Percentiles rank a stretch among this genome's conserved stretches.
Conservation (phyloP, 2,888 invertebrate genomes). For the Polia nebulosa region DNA sequence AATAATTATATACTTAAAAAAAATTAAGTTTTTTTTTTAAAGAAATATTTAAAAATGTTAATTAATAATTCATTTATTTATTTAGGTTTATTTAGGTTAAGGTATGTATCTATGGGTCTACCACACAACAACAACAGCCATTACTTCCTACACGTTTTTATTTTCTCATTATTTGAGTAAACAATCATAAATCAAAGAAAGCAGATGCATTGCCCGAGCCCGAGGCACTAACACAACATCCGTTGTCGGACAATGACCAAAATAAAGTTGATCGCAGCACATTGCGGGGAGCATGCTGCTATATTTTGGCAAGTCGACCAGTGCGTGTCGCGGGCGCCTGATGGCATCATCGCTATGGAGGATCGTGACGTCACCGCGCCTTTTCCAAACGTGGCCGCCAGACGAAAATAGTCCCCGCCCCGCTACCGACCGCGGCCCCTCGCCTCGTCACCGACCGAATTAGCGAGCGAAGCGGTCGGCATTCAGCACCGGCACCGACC, state of each 20-base stretch:
- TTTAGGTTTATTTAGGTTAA: no score
- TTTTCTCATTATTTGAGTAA: slow-evolving; percentile 42
- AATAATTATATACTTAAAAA: no score
- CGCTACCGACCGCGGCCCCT: slow-evolving; percentile 84
- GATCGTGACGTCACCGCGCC: slow-evolving; percentile 89
- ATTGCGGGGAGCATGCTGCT: slow-evolving; percentile 81
- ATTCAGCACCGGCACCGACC: slow-evolving; percentile 71
- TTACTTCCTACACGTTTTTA: slow-evolving; percentile 22
- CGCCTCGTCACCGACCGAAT: slow-evolving; percentile 88
- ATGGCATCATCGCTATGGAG: slow-evolving; percentile 90
- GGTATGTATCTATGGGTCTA: no score
- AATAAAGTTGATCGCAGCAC: slow-evolving; percentile 86
- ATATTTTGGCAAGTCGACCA: slow-evolving; percentile 89
- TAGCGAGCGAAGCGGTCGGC: slow-evolving; percentile 80
- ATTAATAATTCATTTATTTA: no score
- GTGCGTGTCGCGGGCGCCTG: slow-evolving; percentile 87
- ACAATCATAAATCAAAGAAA: slow-evolving; percentile 58
- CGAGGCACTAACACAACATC: slow-evolving; percentile 67
- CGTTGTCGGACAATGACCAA: slow-evolving; percentile 84
- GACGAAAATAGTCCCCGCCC: slow-evolving; percentile 90
- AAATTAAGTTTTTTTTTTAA: no score
- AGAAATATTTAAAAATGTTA: no score
- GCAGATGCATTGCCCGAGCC: slow-evolving; percentile 60
- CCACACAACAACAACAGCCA: slow-evolving; percentile 18
- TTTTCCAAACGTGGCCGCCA: slow-evolving; percentile 91